These are phyloP conservation scores for Nephotettix cincticeps DNA, from an alignment of 1,140 invertebrate species.

Conservation along the genomic window DNA sequence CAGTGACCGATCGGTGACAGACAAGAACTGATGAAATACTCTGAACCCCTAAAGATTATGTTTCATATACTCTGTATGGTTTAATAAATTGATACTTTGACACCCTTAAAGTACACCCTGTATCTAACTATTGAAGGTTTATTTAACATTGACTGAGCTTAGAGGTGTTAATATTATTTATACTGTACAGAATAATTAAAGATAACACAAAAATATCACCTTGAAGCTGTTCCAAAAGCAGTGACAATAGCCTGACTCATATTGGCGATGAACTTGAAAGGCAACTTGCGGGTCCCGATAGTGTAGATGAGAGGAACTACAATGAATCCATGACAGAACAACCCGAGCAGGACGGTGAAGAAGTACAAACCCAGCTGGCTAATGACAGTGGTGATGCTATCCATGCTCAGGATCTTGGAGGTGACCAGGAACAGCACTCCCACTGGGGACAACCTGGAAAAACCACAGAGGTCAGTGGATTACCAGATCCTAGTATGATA, in stretches of 20 bases:
- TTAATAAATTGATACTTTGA: too few species aligned
- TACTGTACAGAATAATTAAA: too few species aligned
- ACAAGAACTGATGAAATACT: too few species aligned
- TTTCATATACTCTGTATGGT: too few species aligned
- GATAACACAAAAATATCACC: constrained; percentile 59
- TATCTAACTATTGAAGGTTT: too few species aligned
- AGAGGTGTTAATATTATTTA: too few species aligned
- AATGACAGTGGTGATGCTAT: constrained; percentile 68
- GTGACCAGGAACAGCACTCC: constrained; percentile 81
- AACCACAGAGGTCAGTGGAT: too few species aligned
- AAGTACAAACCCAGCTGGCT: constrained; percentile 88
- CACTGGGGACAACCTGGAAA: constrained; percentile 71
- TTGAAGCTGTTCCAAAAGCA: constrained; percentile 91
- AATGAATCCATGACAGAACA: constrained; percentile 87
- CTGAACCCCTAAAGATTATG: too few species aligned
- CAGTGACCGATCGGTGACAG: too few species aligned
- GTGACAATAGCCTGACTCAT: constrained; percentile 87
- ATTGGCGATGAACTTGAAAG: constrained; percentile 77
- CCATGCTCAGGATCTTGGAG: constrained; percentile 76
- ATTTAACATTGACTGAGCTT: too few species aligned
- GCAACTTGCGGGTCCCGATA: constrained; percentile 71
- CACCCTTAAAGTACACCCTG: too few species aligned
- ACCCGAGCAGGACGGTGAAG: constrained; percentile 82
- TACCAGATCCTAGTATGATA: too few species aligned
- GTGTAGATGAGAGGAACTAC: constrained; percentile 84